These are phyloP conservation scores for Thaumatotibia leucotreta DNA, from an alignment of 1,140 invertebrate genomes.

Conservation along the genomic window DNA sequence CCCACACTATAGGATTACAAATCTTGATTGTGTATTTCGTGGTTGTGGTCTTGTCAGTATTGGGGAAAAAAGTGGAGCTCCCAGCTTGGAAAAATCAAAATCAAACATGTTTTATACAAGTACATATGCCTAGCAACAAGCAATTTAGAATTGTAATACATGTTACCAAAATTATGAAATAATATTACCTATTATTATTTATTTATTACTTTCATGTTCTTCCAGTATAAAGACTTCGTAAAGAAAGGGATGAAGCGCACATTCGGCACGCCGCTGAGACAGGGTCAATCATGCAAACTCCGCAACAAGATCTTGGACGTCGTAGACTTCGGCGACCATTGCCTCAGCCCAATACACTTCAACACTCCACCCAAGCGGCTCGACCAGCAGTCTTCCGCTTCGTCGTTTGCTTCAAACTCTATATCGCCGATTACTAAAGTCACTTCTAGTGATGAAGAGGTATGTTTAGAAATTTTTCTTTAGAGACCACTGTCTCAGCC, in stretches of 20 bases:
- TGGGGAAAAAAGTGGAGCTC: too few relatives aligned
- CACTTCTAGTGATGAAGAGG: slow-evolving; percentile 52
- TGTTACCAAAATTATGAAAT: too few relatives aligned
- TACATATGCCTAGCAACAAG: too few relatives aligned
- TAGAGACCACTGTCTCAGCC: slow-evolving; percentile 53
- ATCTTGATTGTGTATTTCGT: too few relatives aligned
- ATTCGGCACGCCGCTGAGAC: slow-evolving; percentile 57
- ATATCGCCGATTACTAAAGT: slow-evolving; percentile 53
- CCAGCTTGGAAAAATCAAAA: too few relatives aligned
- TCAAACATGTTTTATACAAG: too few relatives aligned
- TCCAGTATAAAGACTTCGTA: slow-evolving; percentile 48
- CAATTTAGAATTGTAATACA: too few relatives aligned
- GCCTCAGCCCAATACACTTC: slow-evolving; percentile 59
- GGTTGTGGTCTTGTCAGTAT: too few relatives aligned
- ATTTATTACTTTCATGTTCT: slow-evolving; percentile 13
- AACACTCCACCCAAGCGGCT: slow-evolving; percentile 37
- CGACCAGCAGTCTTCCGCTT: slow-evolving; percentile 33
- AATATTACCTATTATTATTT: too few relatives aligned
- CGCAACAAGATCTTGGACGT: slow-evolving; percentile 29
- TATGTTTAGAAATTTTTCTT: slow-evolving; percentile 43
- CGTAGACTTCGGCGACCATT: slow-evolving; percentile 51
- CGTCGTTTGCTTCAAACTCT: slow-evolving; percentile 51
- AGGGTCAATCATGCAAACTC: slow-evolving; percentile 14
- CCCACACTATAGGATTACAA: too few relatives aligned
- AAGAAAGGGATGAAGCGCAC: slow-evolving; percentile 61